Conservation (phyloP, 2,113 vertebrate genomes). For the Polyodon spathula region DNA sequence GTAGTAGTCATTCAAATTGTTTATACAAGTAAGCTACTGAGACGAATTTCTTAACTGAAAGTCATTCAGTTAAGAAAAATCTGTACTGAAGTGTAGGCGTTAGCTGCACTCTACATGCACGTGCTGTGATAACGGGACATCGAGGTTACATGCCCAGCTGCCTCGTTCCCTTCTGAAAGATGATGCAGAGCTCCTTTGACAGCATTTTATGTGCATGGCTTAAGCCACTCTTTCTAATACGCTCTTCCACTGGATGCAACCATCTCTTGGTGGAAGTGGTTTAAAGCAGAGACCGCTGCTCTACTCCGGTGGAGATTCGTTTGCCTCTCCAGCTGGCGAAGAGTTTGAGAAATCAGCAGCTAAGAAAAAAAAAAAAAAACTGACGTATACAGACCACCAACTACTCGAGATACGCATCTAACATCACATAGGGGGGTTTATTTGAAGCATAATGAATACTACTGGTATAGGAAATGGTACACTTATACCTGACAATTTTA, state of each 20-base stretch:
- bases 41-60: no score
- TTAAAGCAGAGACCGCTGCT: conserved; percentile 22
- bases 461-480: conserved; percentile 23
- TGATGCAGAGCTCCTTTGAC: conserved; percentile 24
- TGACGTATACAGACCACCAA: no score
- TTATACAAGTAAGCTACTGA: no score
- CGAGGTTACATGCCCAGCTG: not conserved
- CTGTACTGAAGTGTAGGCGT: no score
- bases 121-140: conserved; percentile 1
- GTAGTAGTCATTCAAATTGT: no score
- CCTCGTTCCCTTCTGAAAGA: conserved; percentile 8
- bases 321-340: conserved; percentile 19
- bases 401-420: no score
- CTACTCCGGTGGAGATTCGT: conserved; percentile 23
- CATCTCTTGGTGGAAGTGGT: conserved; percentile 4
- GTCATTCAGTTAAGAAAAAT: no score
- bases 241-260: conserved; percentile 31
- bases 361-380: no score
- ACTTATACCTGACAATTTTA: conserved; percentile 5
- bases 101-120: not conserved
- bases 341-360: conserved; percentile 18
- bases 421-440: no score
- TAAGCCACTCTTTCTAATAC: conserved; percentile 3
- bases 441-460: conserved; percentile 32
- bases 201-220: conserved; percentile 12